Evolutionary conservation across 2,113 vertebrate genomes (phyloP), one percentile per base, ranked within the genome.

Genomic region (Urocolius indicus): DNA sequence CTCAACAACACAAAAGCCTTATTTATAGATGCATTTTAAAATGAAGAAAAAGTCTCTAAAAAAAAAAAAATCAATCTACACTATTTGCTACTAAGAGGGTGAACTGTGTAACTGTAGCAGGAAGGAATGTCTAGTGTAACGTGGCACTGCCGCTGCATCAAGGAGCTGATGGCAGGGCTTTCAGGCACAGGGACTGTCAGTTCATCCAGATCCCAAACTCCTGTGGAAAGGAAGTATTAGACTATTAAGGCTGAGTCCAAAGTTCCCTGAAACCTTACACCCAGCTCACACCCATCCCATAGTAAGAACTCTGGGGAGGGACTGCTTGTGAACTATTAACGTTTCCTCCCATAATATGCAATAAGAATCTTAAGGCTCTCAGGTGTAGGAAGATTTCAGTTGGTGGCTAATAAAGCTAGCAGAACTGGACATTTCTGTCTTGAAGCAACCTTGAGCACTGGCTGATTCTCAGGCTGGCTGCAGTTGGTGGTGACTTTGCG

Each of bases 111-210:
- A 48, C 0, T 55, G 49, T 2, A 79, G 66, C 12, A 68, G 45
- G 24, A 54, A 81, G 32, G 81, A 5, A 16, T 4, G 11, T 16
- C 38, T 26, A 23, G 71, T 3, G 32, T 49, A 41, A 12, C 38
- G 12, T 12, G 12, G 38, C 0, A 2, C 46, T 49, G 57, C 79
- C 1, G 1, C 61, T 38, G 65, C 54, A 41, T 15, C 18, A 14
- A 27, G 55, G 10, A 4, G 41, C 55, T 61, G 34, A 18, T 10
- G 55, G 38, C 18, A 16, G 8, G 26, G 52, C 57, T 82, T 57
- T 48, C 49, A 16, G 34, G 20, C 43, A 36, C 0, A 0, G 29
- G 22, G 14, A 30, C 22, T 27, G 16, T 8, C 4, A 2, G 7
- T 9, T 5, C 38, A 63, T 8, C 29, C 3, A 0, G 27, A 67